phyloP scores from a whole-genome alignment of 2,113 vertebrate genomes.

The Pungitius pungitius region DNA sequence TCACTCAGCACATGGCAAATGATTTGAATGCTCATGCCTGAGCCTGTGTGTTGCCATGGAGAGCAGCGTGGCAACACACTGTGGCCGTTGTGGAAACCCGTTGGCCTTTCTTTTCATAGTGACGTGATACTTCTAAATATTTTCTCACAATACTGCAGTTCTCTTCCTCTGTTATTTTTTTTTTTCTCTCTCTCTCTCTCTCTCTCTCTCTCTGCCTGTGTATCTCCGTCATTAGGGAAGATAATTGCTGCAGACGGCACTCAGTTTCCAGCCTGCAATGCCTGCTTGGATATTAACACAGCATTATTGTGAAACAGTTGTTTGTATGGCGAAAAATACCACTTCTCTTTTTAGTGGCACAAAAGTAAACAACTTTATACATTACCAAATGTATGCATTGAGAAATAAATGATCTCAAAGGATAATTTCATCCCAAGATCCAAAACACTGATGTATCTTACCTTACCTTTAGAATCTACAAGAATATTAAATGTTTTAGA shows the following conservation, averaged over 20 bases:
- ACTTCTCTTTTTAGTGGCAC: constrained; percentile 27
- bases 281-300: constrained; percentile 29
- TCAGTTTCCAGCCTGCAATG: constrained; percentile 22
- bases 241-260: constrained; percentile 12
- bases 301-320: constrained; percentile 3
- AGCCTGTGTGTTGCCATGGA: constrained; percentile 13
- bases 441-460: not conserved
- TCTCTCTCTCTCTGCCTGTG: not conserved
- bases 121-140: constrained; percentile 10
- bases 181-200: constrained; percentile 1
- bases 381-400: not conserved
- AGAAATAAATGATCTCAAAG: constrained; percentile 4
- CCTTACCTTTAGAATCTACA: not conserved
- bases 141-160: constrained; percentile 19
- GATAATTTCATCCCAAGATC: not conserved
- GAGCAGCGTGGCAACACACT: constrained; percentile 46
- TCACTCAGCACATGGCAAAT: constrained; percentile 30
- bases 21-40: constrained; percentile 13
- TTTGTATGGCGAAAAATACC: constrained; percentile 12
- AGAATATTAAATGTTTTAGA: not conserved
- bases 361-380: not conserved
- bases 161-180: constrained; percentile 18
- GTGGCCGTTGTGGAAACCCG: constrained; percentile 44
- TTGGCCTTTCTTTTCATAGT: constrained; percentile 10
- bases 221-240: constrained; percentile 11